Percentiles rank a stretch among this genome's conserved stretches.
Evolutionary conservation across 2,113 vertebrate species (phyloP).

Genomic region (Alectura lathami): DNA sequence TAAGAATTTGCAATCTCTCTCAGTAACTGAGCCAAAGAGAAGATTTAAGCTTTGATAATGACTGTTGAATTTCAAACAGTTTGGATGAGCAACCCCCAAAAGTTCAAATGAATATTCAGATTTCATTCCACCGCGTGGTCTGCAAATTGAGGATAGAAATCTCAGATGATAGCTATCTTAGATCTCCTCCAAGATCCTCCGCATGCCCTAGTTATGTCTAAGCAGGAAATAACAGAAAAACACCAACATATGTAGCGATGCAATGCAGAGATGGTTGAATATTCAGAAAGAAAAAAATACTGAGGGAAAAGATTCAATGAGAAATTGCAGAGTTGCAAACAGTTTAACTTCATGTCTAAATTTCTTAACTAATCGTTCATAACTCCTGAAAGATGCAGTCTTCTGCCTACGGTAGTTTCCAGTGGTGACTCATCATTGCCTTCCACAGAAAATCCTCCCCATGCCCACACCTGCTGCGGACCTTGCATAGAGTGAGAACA

Average conservation of each 20-base stretch:
- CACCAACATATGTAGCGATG: background rate
- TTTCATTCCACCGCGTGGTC: background rate
- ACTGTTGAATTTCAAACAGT: slow-evolving; percentile 24
- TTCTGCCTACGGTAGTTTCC: background rate
- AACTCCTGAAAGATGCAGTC: background rate
- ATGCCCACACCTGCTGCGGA: background rate
- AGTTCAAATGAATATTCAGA: slow-evolving; percentile 69
- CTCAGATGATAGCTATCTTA: slow-evolving; percentile 61
- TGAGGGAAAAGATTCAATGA: background rate
- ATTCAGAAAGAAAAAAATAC: background rate
- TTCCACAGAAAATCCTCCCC: background rate
- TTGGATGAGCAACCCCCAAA: slow-evolving; percentile 49
- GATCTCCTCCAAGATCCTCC: slow-evolving; percentile 45
- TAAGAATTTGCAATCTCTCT: background rate
- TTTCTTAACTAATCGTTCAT: background rate
- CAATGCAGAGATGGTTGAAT: background rate
- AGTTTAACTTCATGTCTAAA: background rate
- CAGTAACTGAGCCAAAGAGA: slow-evolving; percentile 17
- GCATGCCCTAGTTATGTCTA: slow-evolving; percentile 57
- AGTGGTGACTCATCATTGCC: background rate
- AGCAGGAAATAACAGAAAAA: background rate
- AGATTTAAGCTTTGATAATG: slow-evolving; percentile 57
- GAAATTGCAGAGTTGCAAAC: background rate
- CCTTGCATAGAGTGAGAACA: background rate
- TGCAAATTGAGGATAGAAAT: slow-evolving; percentile 64